A percentile compares a stretch with the other conserved stretches of the same genome.
Conservation (phyloP, 2,797 vertebrate genomes). For the Dendrocincla tyrannina region DNA sequence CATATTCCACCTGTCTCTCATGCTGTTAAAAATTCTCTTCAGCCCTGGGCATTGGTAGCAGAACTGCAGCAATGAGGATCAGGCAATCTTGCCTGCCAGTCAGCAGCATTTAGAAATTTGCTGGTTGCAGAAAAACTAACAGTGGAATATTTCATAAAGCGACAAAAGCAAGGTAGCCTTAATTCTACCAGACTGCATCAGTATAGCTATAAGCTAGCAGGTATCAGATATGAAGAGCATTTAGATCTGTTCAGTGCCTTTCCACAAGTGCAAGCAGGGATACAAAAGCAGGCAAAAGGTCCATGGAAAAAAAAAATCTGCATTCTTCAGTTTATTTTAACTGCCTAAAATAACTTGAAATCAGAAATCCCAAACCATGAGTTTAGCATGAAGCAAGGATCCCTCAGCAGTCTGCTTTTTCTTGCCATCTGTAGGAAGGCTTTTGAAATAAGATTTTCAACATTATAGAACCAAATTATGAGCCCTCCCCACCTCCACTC, state of each 20-base stretch:
- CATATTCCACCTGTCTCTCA: background rate
- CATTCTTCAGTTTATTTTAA: background rate
- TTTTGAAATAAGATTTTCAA: background rate
- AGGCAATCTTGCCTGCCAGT: background rate
- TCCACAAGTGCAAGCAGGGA: background rate
- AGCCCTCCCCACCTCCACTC: background rate
- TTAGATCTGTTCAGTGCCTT: background rate
- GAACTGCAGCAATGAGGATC: background rate
- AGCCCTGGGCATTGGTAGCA: background rate
- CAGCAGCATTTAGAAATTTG: background rate
- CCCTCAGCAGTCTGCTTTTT: background rate
- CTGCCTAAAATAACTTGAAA: background rate
- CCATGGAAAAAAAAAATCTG: background rate
- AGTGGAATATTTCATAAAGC: background rate
- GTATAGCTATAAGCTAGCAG: background rate
- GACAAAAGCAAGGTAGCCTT: background rate
- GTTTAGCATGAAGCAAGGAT: background rate
- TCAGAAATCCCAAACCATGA: background rate
- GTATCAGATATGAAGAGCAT: background rate
- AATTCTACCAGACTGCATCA: background rate
- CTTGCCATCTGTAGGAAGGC: background rate
- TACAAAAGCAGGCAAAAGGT: background rate
- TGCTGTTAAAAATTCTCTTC: background rate
- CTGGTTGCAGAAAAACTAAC: background rate
- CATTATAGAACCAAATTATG: background rate